Evolutionary conservation across 2,113 vertebrate species (phyloP).

Genomic region (Tauraco erythrolophus): DNA sequence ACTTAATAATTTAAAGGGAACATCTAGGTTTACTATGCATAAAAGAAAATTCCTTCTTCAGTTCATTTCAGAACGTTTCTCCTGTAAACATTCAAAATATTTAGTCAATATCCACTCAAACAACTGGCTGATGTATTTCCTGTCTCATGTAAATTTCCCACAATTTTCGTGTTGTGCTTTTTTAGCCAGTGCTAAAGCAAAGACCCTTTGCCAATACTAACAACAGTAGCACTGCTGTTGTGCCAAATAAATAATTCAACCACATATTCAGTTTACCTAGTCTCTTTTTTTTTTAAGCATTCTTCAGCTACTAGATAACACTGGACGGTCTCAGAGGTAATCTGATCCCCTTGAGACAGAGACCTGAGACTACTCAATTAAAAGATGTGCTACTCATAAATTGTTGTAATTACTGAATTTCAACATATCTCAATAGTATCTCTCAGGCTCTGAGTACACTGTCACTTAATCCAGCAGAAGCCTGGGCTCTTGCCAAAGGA

Average conservation of each 20-base stretch:
- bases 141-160: not conserved
- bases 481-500: not conserved
- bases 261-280: not conserved
- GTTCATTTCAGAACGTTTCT: not conserved
- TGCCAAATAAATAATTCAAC: not conserved
- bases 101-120: not conserved
- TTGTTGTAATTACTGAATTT: not conserved
- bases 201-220: not conserved
- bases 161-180: not conserved
- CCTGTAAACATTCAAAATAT: not conserved
- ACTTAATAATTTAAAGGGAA: not conserved
- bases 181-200: not conserved
- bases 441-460: not conserved
- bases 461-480: not conserved
- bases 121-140: not conserved
- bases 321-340: not conserved
- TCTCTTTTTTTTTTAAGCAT: not conserved
- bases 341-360: not conserved
- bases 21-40: not conserved
- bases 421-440: not conserved
- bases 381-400: not conserved
- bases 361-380: not conserved
- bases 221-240: not conserved
- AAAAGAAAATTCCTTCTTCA: not conserved
- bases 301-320: rapidly evolving